Percentiles rank a stretch among this genome's conserved stretches.
Conservation (phyloP, 1,140 invertebrate species). For the Bombus soroeensis region DNA sequence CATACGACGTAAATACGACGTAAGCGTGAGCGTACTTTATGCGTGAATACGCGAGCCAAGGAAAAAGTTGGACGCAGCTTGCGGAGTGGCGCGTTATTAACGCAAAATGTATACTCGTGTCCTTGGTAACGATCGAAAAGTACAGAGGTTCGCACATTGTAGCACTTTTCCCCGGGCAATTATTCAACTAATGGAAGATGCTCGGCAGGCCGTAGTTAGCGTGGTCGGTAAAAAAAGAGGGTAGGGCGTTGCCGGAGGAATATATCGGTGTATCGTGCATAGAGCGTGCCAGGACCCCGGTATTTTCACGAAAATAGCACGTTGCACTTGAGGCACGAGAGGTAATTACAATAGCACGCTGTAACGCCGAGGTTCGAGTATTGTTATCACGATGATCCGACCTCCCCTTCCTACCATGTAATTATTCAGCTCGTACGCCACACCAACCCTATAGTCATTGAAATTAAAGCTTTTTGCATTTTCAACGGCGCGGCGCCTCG, state of each 20-base stretch:
- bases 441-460: constrained; percentile 42
- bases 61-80: background rate
- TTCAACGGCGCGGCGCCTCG: constrained; percentile 48
- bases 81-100: background rate
- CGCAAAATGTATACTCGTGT: background rate
- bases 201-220: background rate
- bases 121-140: background rate
- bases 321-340: constrained; percentile 38
- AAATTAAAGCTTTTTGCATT: constrained; percentile 55
- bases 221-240: background rate
- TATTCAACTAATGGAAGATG: constrained; percentile 32
- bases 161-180: background rate
- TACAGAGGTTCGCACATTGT: constrained; percentile 28
- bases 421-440: constrained; percentile 37
- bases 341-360: constrained; percentile 55
- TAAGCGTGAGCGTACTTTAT: no score
- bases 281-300: background rate
- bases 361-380: constrained; percentile 45
- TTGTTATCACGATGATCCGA: constrained; percentile 57
- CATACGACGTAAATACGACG: no score
- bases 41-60: background rate
- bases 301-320: constrained; percentile 52
- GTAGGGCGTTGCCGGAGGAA: background rate
- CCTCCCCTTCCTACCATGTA: constrained; percentile 30
- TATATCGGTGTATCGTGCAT: constrained; percentile 18